Evolutionary conservation across 2,888 invertebrate species (phyloP).

Genomic region (Strigamia maritima): DNA sequence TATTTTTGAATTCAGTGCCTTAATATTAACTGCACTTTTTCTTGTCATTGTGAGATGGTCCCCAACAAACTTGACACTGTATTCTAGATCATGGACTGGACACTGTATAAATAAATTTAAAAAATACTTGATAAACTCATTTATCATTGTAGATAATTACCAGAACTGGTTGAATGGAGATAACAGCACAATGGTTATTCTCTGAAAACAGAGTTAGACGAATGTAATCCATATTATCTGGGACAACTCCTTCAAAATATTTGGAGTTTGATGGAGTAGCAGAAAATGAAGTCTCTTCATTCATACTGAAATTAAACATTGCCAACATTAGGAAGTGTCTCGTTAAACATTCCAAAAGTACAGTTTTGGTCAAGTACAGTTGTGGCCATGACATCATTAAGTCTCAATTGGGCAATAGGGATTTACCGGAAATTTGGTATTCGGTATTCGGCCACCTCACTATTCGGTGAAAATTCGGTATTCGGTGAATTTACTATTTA

Average conservation of each 20-base stretch:
- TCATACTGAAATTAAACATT: neutral
- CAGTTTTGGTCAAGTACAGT: too few relatives aligned
- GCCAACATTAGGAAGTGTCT: neutral
- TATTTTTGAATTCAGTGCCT: slow-evolving; percentile 52
- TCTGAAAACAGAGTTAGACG: slow-evolving; percentile 50
- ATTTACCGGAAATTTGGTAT: too few relatives aligned
- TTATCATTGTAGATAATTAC: slow-evolving; percentile 54
- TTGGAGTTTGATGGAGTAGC: slow-evolving; percentile 61
- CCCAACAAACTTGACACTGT: slow-evolving; percentile 71
- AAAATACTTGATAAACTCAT: slow-evolving; percentile 25
- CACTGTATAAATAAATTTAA: slow-evolving; percentile 61
- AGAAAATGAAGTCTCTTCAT: slow-evolving; percentile 40
- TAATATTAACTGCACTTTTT: slow-evolving; percentile 70
- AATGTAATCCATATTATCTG: slow-evolving; percentile 52
- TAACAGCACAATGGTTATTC: slow-evolving; percentile 66
- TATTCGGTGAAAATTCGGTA: too few relatives aligned
- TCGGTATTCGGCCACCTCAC: too few relatives aligned
- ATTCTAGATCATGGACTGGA: slow-evolving; percentile 76
- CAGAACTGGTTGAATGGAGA: slow-evolving; percentile 73
- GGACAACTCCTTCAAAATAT: slow-evolving; percentile 62
- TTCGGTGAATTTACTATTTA: too few relatives aligned
- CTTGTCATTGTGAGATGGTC: slow-evolving; percentile 67
- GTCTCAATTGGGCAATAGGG: too few relatives aligned
- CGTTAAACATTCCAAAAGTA: too few relatives aligned
- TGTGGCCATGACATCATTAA: too few relatives aligned